phyloP scores from a whole-genome alignment of 2,888 invertebrate genomes.

The Eumacrocentrus americanus region DNA sequence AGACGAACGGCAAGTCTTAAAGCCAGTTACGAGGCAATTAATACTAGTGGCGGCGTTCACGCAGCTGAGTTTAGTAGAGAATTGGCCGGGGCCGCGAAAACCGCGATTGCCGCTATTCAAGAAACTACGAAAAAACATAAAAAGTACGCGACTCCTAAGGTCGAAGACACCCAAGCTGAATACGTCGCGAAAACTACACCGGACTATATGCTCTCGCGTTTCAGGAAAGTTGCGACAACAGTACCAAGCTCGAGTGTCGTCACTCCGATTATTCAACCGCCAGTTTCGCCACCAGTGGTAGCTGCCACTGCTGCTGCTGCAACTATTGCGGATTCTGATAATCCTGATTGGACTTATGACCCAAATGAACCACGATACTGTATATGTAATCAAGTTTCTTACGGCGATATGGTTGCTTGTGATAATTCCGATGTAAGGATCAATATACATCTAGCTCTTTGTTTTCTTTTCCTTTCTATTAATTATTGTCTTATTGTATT shows the following conservation, averaged over 20 bases:
- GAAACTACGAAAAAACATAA: constrained; percentile 71
- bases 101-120: constrained; percentile 73
- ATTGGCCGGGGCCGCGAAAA: constrained; percentile 75
- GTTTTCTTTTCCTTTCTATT: too few relatives aligned
- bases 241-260: constrained; percentile 56
- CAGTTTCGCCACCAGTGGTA: constrained; percentile 61
- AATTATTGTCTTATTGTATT: background rate
- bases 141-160: constrained; percentile 60
- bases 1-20: constrained; percentile 91
- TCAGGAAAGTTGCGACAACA: constrained; percentile 55
- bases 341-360: constrained; percentile 90
- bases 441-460: too few relatives aligned
- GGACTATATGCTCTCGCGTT: constrained; percentile 12
- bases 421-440: constrained; percentile 91
- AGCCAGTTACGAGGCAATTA: constrained; percentile 92
- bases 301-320: constrained; percentile 56
- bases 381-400: constrained; percentile 95
- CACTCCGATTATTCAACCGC: constrained; percentile 53
- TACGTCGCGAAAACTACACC: constrained; percentile 2
- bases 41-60: constrained; percentile 68
- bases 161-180: too few relatives aligned
- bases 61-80: constrained; percentile 76
- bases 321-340: constrained; percentile 67
- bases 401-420: constrained; percentile 99
- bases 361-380: constrained; percentile 97